Base-by-base conservation (phyloP, 2,113 vertebrate species). In the Mesoclemmys tuberculata region DNA sequence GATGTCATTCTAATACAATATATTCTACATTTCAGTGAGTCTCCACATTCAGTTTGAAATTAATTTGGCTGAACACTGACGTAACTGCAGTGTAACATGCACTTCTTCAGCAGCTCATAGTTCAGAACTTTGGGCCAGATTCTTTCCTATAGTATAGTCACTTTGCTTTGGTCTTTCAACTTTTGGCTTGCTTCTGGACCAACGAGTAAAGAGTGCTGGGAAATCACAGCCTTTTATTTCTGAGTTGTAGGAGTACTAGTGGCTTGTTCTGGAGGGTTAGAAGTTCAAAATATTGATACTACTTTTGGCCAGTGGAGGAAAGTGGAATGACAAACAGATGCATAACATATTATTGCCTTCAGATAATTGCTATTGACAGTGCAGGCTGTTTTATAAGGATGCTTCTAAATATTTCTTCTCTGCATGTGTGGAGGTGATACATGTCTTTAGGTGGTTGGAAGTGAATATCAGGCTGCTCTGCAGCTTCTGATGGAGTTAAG, bases 331-430 rank as follows among this genome's bases (percentile, higher is more conserved):
- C 85, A 77, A 8, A 46, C 7, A 48, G 8, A 8, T 79, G 38
- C 61, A 64, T 90, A 0, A 0, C 56, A 71, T 90, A 0, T 0
- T 56, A 9, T 2, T 27, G 1, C 74, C 48, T 84, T 88, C 56
- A 90, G 21, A 82, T 54, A 5, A 1, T 84, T 21, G 11, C 21
- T 90, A 88, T 90, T 92, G 41, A 9, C 54, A 81, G 31, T 4
- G 2, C 52, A 38, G 44, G 35, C 14, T 68, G 19, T 71, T 71
- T 19, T 21, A 26, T 29, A 6, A 2, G 5, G 14, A 24, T 90
- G 64, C 35, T 71, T 71, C 35, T 71, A 71, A n/a, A 38, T 71
- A 22, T 38, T 71, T 71, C n/a, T 71, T 71, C 64, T 38, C 64
- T 19, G 38, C 18, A 35, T 71, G 19, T 71, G 18, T 58, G 26